phyloP scores from a whole-genome alignment of 1,140 invertebrate genomes.

The Dendrolimus kikuchii region DNA sequence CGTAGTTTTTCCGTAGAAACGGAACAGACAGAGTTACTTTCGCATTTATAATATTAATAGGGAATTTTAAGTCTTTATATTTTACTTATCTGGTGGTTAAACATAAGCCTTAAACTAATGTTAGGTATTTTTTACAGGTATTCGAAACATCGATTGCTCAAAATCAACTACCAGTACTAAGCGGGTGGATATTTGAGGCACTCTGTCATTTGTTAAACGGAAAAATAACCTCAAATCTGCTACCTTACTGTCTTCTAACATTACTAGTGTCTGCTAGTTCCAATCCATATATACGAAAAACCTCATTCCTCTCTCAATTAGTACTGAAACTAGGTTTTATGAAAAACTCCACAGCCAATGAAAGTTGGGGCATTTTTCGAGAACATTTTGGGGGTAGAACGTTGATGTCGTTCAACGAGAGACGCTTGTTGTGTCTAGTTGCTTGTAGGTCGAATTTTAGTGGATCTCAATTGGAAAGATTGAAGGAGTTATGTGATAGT shows the following conservation, averaged over 20 bases:
- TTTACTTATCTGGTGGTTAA: no score
- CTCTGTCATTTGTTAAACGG: constrained; percentile 52
- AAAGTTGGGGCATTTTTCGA: constrained; percentile 35
- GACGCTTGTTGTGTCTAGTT: constrained; percentile 57
- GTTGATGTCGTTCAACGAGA: constrained; percentile 49
- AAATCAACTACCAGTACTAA: constrained; percentile 57
- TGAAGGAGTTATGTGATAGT: constrained; percentile 51
- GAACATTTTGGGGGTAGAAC: constrained; percentile 21
- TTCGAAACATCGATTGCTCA: constrained; percentile 62
- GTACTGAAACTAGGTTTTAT: constrained; percentile 41
- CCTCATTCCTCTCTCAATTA: constrained; percentile 34
- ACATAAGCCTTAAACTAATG: neutral
- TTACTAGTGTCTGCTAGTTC: constrained; percentile 56
- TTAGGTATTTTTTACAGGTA: constrained; percentile 41
- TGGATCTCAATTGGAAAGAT: constrained; percentile 43
- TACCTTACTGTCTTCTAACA: constrained; percentile 49
- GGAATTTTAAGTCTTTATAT: no score
- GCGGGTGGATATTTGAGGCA: constrained; percentile 68
- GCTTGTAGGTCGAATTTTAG: constrained; percentile 55
- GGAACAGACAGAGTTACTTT: no score
- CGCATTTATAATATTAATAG: no score
- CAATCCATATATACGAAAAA: constrained; percentile 37
- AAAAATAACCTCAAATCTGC: constrained; percentile 39
- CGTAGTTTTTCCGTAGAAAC: no score
- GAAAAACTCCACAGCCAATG: constrained; percentile 11